Evolutionary conservation across 2,888 invertebrate species (phyloP).

Genomic region (Panopea generosa): DNA sequence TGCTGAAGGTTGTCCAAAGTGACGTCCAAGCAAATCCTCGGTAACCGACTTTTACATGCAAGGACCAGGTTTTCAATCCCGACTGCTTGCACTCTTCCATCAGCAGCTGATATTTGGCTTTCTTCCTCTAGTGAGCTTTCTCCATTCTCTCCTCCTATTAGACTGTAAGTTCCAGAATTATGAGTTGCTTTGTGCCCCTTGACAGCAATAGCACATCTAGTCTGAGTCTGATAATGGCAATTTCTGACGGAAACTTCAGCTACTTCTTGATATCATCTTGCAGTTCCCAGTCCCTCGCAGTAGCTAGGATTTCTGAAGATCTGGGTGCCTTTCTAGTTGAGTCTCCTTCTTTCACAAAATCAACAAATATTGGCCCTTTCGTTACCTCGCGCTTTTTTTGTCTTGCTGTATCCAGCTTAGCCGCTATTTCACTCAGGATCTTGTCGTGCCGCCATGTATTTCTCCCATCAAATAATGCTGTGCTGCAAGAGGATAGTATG

Average conservation of each 20-base stretch:
- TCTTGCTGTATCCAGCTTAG: too few relatives aligned
- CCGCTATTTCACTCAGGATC: too few relatives aligned
- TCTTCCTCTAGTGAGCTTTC: neutral
- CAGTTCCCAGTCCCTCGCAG: neutral
- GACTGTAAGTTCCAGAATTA: too few relatives aligned
- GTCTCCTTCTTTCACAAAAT: too few relatives aligned
- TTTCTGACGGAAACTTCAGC: neutral
- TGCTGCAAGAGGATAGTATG: too few relatives aligned
- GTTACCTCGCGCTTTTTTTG: too few relatives aligned
- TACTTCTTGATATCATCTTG: neutral
- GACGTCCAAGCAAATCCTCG: neutral
- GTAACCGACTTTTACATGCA: neutral
- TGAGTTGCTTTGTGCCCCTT: neutral
- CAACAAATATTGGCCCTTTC: too few relatives aligned
- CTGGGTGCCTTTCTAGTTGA: too few relatives aligned
- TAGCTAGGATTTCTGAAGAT: neutral
- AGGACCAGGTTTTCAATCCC: neutral
- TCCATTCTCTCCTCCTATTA: too few relatives aligned
- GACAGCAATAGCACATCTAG: neutral
- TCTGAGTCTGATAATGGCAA: neutral
- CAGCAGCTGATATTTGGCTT: neutral
- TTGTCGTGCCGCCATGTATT: too few relatives aligned
- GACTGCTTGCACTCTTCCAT: neutral
- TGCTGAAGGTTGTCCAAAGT: too few relatives aligned
- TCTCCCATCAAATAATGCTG: too few relatives aligned